Base-by-base conservation (phyloP, 2,888 invertebrate genomes). In the Bugulina stolonifera region DNA sequence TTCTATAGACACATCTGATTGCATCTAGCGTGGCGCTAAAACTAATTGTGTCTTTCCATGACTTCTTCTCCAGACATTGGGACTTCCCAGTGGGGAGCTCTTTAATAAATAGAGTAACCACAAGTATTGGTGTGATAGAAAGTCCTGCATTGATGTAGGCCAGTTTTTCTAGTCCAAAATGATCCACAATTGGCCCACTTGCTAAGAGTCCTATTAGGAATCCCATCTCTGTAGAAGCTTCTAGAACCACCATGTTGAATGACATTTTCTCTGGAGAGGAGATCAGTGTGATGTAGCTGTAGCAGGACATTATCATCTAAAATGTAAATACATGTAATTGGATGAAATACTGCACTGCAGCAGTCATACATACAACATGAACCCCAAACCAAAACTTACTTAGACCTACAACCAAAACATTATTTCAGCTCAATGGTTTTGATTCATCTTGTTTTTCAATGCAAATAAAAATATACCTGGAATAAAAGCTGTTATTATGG, bases 261-360 rank as follows among this genome's bases (percentile, higher is more conserved):
- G 55, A 25, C 55, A 55, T n/a, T 3, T 55, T 55, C 55, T 55
- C n/a, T 5, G 3, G 5, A 23, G 18, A 18, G n/a, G 55, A 55
- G 25, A 55, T 25, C 25, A 18, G 5, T 18, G 55, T 55, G 25
- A 55, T 55, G 55, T 55, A 55, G n/a, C 55, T 55, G 25, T 55
- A 55, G 55, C 55, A 23, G 55, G 55, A 55, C 55, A 55, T 55
- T 5, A 55, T 55, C 55, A 55, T 18, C 55, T 55, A 25, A 55
- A 55, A 55, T 10, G 3, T 5, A 23, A 23, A 55, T 23, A 55
- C 52, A n/a, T n/a, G n/a, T n/a, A n/a, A n/a, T n/a, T n/a, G n/a
- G n/a, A n/a, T n/a, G n/a, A n/a, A n/a, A n/a, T n/a, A n/a, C n/a
- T n/a, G n/a, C n/a, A n/a, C n/a, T n/a, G n/a, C n/a, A n/a, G n/a